phyloP scores from a whole-genome alignment of 1,140 invertebrate genomes.

The Drosophila subpulchrella region DNA sequence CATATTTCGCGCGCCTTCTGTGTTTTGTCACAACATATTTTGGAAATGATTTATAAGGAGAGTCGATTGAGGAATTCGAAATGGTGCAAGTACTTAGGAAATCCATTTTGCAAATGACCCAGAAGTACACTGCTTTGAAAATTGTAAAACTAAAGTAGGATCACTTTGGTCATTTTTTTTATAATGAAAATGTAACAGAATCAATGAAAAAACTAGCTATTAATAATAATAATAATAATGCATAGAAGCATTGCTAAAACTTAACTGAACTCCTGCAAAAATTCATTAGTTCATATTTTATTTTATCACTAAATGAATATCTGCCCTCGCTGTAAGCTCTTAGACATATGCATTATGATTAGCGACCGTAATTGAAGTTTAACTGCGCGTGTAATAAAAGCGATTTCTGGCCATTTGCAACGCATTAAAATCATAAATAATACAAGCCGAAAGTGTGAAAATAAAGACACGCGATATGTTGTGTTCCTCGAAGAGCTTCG shows the following conservation, averaged over 20 bases:
- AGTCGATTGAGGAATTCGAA: constrained; percentile 3
- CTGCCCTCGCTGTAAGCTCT: constrained; percentile 32
- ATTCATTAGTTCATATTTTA: not conserved
- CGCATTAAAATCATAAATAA: constrained; percentile 82
- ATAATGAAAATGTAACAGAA: too few relatives aligned
- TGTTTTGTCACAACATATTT: constrained; percentile 54
- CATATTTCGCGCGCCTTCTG: constrained; percentile 49
- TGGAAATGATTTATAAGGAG: constrained; percentile 56
- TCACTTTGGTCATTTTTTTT: too few relatives aligned
- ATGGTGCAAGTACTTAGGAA: not conserved
- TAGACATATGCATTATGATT: constrained; percentile 73
- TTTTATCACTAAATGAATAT: not conserved
- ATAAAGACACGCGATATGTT: constrained; percentile 69
- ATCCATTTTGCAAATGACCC: not conserved
- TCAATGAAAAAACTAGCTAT: too few relatives aligned
- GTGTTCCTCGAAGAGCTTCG: not conserved
- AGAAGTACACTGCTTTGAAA: too few relatives aligned
- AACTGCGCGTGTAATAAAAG: constrained; percentile 84
- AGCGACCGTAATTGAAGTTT: constrained; percentile 79
- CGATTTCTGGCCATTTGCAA: constrained; percentile 83
- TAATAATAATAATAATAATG: too few relatives aligned
- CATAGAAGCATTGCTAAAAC: not conserved
- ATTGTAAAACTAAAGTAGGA: too few relatives aligned
- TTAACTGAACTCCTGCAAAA: not conserved
- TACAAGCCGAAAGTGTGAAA: constrained; percentile 65